These are phyloP conservation scores for Rhinolophus sinicus DNA, from an alignment of 2,113 vertebrate species.

Conservation along the genomic window DNA sequence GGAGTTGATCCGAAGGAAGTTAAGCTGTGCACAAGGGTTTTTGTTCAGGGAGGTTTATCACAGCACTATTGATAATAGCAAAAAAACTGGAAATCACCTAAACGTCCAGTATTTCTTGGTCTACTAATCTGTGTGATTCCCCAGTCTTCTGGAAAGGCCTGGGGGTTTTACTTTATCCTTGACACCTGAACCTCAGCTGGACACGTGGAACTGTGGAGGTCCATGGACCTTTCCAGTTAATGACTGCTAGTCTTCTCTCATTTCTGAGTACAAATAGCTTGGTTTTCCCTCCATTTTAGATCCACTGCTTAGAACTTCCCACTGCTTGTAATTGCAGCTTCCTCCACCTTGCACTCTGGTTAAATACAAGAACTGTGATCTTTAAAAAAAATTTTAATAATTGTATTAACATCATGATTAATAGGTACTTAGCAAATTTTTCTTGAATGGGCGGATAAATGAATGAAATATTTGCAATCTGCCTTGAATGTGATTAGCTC, in stretches of 20 bases:
- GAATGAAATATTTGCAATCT: background rate
- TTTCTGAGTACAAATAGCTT: background rate
- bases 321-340: background rate
- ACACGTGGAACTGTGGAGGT: background rate
- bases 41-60: background rate
- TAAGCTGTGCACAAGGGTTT: background rate
- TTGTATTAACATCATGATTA: background rate
- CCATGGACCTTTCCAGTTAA: background rate
- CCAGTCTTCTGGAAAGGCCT: slow-evolving; percentile 40
- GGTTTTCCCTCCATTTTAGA: background rate
- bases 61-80: background rate
- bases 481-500: background rate
- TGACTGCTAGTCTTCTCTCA: background rate
- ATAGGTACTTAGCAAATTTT: background rate
- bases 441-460: slow-evolving; percentile 7
- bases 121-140: background rate
- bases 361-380: background rate
- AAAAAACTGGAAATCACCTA: slow-evolving; percentile 55
- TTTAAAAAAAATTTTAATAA: background rate
- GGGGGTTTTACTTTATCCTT: slow-evolving; percentile 38
- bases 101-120: slow-evolving; percentile 4
- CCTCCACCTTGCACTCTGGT: background rate
- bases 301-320: background rate
- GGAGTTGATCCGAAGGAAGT: background rate
- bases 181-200: background rate